Base-by-base conservation (phyloP, 2,797 vertebrate genomes). In the Tenualosa ilisha region DNA sequence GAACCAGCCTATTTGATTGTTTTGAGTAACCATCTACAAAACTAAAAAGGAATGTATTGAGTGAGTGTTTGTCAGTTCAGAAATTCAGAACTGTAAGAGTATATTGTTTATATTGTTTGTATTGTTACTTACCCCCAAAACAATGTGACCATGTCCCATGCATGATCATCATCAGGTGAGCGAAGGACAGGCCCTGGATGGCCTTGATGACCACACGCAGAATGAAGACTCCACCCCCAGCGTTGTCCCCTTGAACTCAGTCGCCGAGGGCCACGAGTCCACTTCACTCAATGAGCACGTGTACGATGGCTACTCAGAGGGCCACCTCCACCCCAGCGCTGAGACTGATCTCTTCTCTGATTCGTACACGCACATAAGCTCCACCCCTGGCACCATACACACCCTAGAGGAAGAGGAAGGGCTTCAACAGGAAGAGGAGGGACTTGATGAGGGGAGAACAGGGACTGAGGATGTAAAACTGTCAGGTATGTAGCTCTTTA, bases 281-380 rank as follows among this genome's bases (percentile, higher is more conserved):
- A 26, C 65, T 13, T 68, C 51, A 50, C 51, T 83, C 51, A 88
- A 90, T 75, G 84, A 85, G 9, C 90, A 82, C 87, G 90, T 87
- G 26, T 84, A 89, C 13, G 88, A 87, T 53, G 88, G 84, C 51
- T 88, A 83, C 15, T 84, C 90, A 4, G 91, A 91, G 86, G 89
- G 81, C 81, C 54, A 3, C 0, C 85, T 81, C 7, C 84, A 86
- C 79, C 83, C 89, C 83, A 84, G 72, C 86, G 22, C 85, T 1
- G 93, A 93, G 50, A 88, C 90, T 0, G 93, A 95, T 81, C 91
- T 92, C 0, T 95, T 94, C 89, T 94, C 94, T 1, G 94, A 96
- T 88, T 93, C 95, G 53, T 93, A 90, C 89, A 89, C 94, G 83
- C 93, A 94, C 88, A 83, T 94, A 22, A 92, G 89, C 65, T 86